A percentile compares a stretch with the other conserved stretches of the same genome.
Conservation (phyloP, 2,797 vertebrate species). For the Spinibarbus caldwelli region DNA sequence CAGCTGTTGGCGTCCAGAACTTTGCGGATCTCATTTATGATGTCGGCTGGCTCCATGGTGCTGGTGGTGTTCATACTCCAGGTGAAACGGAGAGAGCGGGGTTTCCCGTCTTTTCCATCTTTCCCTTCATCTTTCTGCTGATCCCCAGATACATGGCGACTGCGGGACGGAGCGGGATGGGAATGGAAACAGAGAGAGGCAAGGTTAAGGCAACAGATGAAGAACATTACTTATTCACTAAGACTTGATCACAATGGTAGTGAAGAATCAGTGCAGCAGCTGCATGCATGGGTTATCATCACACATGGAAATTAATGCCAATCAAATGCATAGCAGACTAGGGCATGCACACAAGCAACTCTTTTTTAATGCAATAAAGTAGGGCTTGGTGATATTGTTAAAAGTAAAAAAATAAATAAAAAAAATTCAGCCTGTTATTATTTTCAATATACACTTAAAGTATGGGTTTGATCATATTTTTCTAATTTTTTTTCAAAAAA, state of each 20-base stretch:
- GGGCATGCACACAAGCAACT: conserved; percentile 38
- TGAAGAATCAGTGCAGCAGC: neutral
- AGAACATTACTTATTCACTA: neutral
- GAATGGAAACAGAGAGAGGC: neutral
- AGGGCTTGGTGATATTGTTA: neutral
- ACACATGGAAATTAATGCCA: conserved; percentile 19
- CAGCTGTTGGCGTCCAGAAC: conserved; percentile 90
- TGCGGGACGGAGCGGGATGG: conserved; percentile 40
- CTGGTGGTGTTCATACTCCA: conserved; percentile 95
- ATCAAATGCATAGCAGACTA: conserved; percentile 26
- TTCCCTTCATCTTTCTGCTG: conserved; percentile 86
- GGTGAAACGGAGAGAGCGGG: conserved; percentile 88
- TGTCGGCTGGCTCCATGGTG: conserved; percentile 87
- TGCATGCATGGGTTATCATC: conserved; percentile 31
- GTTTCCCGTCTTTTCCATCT: conserved; percentile 89
- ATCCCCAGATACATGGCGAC: conserved; percentile 85
- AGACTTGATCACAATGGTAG: neutral
- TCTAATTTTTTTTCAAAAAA: too few species aligned
- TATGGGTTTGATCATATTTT: neutral
- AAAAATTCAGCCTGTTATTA: neutral
- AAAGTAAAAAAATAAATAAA: neutral
- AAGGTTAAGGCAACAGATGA: neutral
- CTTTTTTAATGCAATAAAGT: neutral
- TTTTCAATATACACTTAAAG: neutral
- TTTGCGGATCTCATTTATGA: conserved; percentile 90